Evolutionary conservation across 2,888 invertebrate species (phyloP).

Genomic region (Mesorhabditis belari): DNA sequence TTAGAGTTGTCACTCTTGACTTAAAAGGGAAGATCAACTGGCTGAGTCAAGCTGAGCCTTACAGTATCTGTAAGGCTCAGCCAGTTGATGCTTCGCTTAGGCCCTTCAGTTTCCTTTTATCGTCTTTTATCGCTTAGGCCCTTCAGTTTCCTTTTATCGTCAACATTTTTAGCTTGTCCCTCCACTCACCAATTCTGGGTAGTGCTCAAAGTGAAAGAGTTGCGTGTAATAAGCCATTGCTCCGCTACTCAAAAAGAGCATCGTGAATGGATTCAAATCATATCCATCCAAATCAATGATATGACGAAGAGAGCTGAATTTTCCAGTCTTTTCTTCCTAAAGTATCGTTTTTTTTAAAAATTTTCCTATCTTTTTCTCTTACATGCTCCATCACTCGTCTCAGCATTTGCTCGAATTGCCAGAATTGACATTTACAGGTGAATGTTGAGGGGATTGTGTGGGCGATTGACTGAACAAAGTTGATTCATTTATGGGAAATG

Average conservation of each 20-base stretch:
- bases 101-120: neutral
- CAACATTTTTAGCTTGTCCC: too few species aligned
- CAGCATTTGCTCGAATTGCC: conserved; percentile 51
- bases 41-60: too few species aligned
- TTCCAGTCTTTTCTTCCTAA: conserved; percentile 45
- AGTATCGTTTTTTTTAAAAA: too few species aligned
- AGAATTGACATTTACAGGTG: conserved; percentile 49
- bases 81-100: neutral
- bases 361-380: too few species aligned
- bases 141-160: too few species aligned
- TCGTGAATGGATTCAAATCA: conserved; percentile 51
- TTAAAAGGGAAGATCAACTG: too few species aligned
- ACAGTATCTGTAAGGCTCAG: neutral
- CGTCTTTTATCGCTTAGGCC: too few species aligned
- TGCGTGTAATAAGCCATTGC: conserved; percentile 51
- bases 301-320: conserved; percentile 44
- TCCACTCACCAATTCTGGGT: conserved; percentile 49
- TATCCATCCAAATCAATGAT: conserved; percentile 50
- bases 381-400: conserved; percentile 46
- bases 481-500: too few species aligned
- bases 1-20: neutral
- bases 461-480: conserved; percentile 40
- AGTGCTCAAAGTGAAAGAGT: conserved; percentile 52
- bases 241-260: conserved; percentile 50
- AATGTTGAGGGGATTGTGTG: conserved; percentile 43